These are phyloP conservation scores for Tupaia chinensis DNA, from an alignment of 2,113 vertebrate genomes.

Conservation along the genomic window DNA sequence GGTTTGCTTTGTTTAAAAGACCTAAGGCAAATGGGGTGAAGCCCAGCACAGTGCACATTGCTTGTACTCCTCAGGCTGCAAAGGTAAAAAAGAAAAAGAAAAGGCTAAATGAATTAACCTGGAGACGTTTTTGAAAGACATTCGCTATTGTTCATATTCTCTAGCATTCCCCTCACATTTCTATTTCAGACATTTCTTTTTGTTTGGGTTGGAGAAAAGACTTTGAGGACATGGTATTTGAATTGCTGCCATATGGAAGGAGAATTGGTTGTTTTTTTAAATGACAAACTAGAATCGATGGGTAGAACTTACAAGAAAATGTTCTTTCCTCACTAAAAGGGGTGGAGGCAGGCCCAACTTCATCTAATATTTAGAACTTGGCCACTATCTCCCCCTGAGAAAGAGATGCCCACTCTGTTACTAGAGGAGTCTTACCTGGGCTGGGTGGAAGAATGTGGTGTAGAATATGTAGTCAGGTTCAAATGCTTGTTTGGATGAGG, in stretches of 20 bases:
- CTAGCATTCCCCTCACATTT: conserved; percentile 33
- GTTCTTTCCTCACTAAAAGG: conserved; percentile 14
- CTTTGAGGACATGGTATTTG: conserved; percentile 19
- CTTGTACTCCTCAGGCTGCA: conserved; percentile 98
- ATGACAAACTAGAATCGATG: background rate
- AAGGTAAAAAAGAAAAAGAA: conserved; percentile 90
- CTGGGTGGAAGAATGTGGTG: background rate
- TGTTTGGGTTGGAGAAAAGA: conserved; percentile 8
- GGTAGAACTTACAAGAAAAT: conserved; percentile 46
- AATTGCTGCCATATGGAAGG: background rate
- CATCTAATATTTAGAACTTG: conserved; percentile 29
- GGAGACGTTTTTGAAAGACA: conserved; percentile 22
- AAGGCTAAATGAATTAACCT: background rate
- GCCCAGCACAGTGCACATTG: conserved; percentile 98
- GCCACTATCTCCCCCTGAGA: background rate
- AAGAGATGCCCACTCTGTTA: background rate
- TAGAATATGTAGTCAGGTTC: background rate
- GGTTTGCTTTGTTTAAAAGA: conserved; percentile 97
- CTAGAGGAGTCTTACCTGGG: background rate
- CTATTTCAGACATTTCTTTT: conserved; percentile 58
- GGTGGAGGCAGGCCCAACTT: background rate
- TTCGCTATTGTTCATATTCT: conserved; percentile 20
- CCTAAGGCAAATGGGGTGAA: conserved; percentile 98
- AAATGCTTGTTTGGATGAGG: conserved; percentile 20
- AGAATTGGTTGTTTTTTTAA: background rate